A percentile compares a stretch with the other conserved stretches of the same genome.
Evolutionary conservation across 23 tunicate species (phyloP).

Genomic region (Aplidium turbinatum): DNA sequence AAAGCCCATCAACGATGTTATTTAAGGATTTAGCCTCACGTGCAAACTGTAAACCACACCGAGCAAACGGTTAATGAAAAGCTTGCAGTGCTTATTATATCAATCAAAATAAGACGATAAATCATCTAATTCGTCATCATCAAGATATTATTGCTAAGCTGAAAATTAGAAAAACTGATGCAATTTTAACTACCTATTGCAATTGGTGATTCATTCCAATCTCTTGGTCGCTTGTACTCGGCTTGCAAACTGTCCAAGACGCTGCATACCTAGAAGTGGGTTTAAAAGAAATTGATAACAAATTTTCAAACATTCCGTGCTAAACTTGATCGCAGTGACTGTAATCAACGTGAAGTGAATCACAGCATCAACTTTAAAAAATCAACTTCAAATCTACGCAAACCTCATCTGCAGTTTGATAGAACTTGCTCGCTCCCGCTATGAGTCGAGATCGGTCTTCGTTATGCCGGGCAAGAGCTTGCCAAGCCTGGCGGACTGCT

Average conservation of each 20-base stretch:
- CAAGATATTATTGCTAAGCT: too few species aligned
- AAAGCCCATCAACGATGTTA: too few species aligned
- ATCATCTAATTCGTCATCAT: too few species aligned
- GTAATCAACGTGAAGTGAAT: neutral
- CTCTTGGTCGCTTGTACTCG: constrained; percentile 57
- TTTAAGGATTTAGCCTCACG: too few species aligned
- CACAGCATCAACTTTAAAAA: too few species aligned
- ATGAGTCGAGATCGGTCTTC: constrained; percentile 65
- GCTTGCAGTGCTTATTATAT: too few species aligned
- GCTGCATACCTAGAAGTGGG: constrained; percentile 43
- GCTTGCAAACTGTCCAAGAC: constrained; percentile 71
- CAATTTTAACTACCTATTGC: neutral
- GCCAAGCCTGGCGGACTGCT: constrained; percentile 53
- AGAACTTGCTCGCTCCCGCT: constrained; percentile 54
- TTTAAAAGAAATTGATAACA: neutral
- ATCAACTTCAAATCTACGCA: neutral
- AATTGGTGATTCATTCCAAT: constrained; percentile 45
- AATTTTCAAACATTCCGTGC: neutral
- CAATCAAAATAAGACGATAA: too few species aligned
- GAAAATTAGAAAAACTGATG: too few species aligned
- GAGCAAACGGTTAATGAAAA: too few species aligned
- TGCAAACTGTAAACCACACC: too few species aligned
- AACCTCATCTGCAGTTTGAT: constrained; percentile 77
- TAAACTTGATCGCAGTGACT: neutral
- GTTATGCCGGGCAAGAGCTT: constrained; percentile 62